These are phyloP conservation scores for Psilopogon haemacephalus DNA, from an alignment of 2,113 vertebrate species.

Conservation along the genomic window DNA sequence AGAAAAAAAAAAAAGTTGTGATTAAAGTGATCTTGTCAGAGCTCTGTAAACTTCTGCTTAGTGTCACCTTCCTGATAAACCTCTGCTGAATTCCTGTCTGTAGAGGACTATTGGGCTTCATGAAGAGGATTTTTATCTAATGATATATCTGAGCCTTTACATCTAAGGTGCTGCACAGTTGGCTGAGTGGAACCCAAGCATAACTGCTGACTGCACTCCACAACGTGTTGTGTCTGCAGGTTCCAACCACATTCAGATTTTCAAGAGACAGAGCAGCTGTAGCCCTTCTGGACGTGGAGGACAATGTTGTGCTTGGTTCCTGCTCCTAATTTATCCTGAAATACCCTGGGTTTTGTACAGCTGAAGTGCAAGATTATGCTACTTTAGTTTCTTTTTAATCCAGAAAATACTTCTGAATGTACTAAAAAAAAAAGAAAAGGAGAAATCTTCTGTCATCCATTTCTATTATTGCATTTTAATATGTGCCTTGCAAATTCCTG, in stretches of 20 bases:
- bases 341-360: not conserved
- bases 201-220: not conserved
- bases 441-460: not conserved
- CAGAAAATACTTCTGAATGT: conserved; percentile 65
- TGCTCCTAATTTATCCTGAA: not conserved
- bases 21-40: not conserved
- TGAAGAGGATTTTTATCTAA: not conserved
- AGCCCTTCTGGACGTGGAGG: not conserved
- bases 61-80: not conserved
- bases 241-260: not conserved
- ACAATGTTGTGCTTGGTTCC: not conserved
- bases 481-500: conserved; percentile 44
- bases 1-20: not conserved
- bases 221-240: not conserved
- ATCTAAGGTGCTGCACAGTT: not conserved
- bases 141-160: not conserved
- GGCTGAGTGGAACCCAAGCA: not conserved
- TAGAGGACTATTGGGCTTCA: not conserved
- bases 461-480: not conserved
- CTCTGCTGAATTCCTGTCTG: not conserved
- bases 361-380: not conserved
- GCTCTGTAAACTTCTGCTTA: not conserved
- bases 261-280: not conserved
- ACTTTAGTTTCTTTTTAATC: conserved; percentile 14
- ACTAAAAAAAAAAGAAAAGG: conserved; percentile 46